Conservation (phyloP, 2,888 invertebrate species). For the Galeopsomyia nigrocyanea region DNA sequence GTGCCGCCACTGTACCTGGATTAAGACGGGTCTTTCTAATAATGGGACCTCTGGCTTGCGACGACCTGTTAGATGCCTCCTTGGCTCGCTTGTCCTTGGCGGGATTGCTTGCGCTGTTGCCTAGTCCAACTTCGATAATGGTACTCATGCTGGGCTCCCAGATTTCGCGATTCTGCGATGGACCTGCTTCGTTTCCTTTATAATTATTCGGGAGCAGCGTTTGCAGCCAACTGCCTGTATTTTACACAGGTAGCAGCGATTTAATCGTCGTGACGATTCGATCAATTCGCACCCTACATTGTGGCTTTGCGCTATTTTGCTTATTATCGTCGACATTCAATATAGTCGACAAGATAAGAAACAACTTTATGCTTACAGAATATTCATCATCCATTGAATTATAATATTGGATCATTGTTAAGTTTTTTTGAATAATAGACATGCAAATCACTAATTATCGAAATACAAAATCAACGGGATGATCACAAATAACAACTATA, state of each 20-base stretch:
- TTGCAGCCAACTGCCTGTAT: slow-evolving; percentile 63
- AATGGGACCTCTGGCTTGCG: slow-evolving; percentile 60
- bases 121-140: slow-evolving; percentile 73
- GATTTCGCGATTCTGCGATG: slow-evolving; percentile 62
- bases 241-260: slow-evolving; percentile 40
- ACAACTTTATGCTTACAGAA: too few relatives aligned
- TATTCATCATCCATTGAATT: too few relatives aligned
- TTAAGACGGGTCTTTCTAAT: slow-evolving; percentile 41
- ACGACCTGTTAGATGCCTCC: slow-evolving; percentile 78
- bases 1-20: slow-evolving; percentile 25
- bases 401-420: too few relatives aligned
- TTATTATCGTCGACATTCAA: not conserved
- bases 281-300: slow-evolving; percentile 7
- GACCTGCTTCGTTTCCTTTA: slow-evolving; percentile 59
- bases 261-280: slow-evolving; percentile 27
- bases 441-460: slow-evolving; percentile 3
- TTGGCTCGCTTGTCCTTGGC: slow-evolving; percentile 92
- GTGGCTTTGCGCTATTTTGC: not conserved
- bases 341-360: too few relatives aligned
- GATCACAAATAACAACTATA: too few relatives aligned
- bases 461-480: too few relatives aligned
- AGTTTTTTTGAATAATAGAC: not conserved
- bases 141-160: slow-evolving; percentile 70
- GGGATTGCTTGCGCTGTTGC: slow-evolving; percentile 87
- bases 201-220: slow-evolving; percentile 60